Evolutionary conservation across 2,113 vertebrate genomes (phyloP), one percentile per base, ranked within the genome.

Genomic region (Candoia aspera): DNA sequence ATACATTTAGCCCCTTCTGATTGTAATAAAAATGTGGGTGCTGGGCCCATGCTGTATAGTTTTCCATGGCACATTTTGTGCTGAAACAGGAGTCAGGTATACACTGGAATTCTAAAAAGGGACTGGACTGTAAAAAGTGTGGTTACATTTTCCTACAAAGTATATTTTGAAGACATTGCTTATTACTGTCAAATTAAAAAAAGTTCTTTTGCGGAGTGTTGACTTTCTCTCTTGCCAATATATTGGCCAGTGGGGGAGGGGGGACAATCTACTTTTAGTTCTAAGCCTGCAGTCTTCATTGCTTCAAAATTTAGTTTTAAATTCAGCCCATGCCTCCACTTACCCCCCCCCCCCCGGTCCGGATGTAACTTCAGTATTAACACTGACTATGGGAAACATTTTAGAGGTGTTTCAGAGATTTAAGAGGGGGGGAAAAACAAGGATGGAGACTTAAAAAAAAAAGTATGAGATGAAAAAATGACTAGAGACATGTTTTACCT

Each of bases 21-120:
- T 55, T 84, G 87, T 64, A 84, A 64, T 29, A 68, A 17, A 23
- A 2, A 2, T 59, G 6, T 85, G 95, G 91, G 83, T 84, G 89
- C 92, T 95, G 92, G 92, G 91, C 94, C 0, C 29, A 84, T 21
- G 26, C 68, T 29, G n/a, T 58, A 94, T 86, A 95, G 91, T 93
- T 96, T 42, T 55, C 60, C 95, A 93, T 86, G 23, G 57, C 37
- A 79, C 92, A 88, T 94, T 92, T 96, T 92, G 95, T 91, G 95
- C 42, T 42, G 94, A 97, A 97, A 97, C 98, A 98, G 98, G 97
- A 96, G 98, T 98, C 98, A 97, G 96, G 97, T 96, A 96, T 97
- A 98, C 98, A 98, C 98, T 98, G 98, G 98, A 98, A 97, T 95
- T 97, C 95, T 89, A 42, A 64, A 90, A 64, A 92, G 97, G 94